Evolutionary conservation across 1,140 invertebrate genomes (phyloP), one percentile per base, ranked within the genome.

Genomic region (Pogonognathellus flavescens): DNA sequence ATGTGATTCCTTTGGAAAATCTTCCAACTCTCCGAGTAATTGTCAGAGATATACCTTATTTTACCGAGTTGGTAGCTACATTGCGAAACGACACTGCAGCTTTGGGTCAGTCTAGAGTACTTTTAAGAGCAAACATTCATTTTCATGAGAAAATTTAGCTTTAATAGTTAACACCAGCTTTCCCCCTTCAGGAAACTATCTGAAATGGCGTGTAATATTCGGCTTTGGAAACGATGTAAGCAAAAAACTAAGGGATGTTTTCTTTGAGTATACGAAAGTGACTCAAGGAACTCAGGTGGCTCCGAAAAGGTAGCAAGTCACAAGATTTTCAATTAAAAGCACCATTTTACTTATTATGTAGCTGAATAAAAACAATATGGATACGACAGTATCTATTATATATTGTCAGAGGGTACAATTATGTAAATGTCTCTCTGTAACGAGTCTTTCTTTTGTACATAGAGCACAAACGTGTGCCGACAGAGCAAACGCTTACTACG

Each of bases 151-250:
- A n/a, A n/a, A n/a, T n/a, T n/a, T n/a, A n/a, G n/a, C 22, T 52
- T 85, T 18, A 13, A 25, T 81, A 41, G 11, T 82, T 55, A 82
- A 16, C 11, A 59, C 18, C n/a, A 59, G 8, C 22, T 72, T 70
- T n/a, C 18, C 52, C 41, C 31, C 31, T 31, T 1, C 52, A 88
- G 88, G 50, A 20, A 87, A 88, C 72, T 89, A 87, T 81, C 57
- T 89, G 31, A 83, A 80, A 76, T 88, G 88, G 88, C 14, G 88
- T 53, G 16, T 87, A 6, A 84, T 89, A 31, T 53, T 83, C 4
- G 59, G 76, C 18, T 84, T 86, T 20, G 87, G 84, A 22, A 84
- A 76, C 41, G 88, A 88, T 55, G 82, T 86, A 5, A 84, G 49
- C 57, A 60, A 59, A 18, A 76, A 70, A 70, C 25, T 89, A 3